Evolutionary conservation across 2,888 invertebrate species (phyloP), one percentile per base, ranked within the genome.

Genomic region (Cenopis cana): DNA sequence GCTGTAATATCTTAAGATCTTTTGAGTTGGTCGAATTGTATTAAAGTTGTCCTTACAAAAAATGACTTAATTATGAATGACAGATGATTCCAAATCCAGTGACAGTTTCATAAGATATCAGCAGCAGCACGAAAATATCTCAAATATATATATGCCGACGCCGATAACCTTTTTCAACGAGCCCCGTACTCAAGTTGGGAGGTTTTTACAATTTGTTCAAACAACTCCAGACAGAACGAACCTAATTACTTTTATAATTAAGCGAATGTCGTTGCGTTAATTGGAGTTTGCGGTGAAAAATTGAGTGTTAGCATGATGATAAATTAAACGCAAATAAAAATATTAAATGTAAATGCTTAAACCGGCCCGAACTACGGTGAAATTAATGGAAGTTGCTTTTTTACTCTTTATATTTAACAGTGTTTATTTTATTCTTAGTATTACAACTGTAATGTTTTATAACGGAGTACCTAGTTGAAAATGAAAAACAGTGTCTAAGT

Each of bases 171-270:
- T 72, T 73, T 74, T 75, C 75, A 74, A 75, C 74, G 73, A 74
- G 65, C 36, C 66, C n/a, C n/a, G n/a, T n/a, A n/a, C 60, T 72
- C 60, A 69, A 68, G 72, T 49, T 62, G 68, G 65, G 57, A 66
- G 71, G 71, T 74, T 71, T 68, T 73, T 65, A 68, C 73, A 74
- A 68, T 73, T 73, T 73, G 73, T 75, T 74, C 70, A 71, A 76
- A 72, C 62, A 50, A 70, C 67, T 71, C 54, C 73, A 70, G 70
- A 71, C 73, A 78, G 77, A 83, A 85, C 81, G 76, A 84, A 84
- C 82, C 83, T 84, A 86, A 87, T 88, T 85, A 83, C 80, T 83
- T 85, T 86, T 87, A 80, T 82, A 86, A 88, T 88, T 84, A 87
- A 87, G 81, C 81, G 80, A 81, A 83, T 84, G 86, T 82, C 85